Base-by-base conservation (phyloP, 2,888 invertebrate species). In the Argynnis bischoffii region DNA sequence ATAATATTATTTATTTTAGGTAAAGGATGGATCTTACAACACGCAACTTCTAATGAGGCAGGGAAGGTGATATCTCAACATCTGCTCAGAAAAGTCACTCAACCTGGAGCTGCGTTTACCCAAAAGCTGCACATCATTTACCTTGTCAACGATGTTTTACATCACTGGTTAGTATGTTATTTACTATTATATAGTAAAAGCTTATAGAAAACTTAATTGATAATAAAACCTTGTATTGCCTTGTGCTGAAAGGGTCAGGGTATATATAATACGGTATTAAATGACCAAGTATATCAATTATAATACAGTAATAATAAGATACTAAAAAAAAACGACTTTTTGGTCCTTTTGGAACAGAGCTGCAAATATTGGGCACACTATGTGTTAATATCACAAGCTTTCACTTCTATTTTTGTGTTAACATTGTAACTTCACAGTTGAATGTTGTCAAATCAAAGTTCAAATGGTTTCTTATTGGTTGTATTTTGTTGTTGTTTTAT, bases 111-210 rank as follows among this genome's bases (percentile, higher is more conserved):
- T 64, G 94, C 95, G 59, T 99, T 99, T 94, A 95, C 96, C 76
- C 96, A 98, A 91, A 97, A 98, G 89, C 95, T 99, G 69, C 99
- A 99, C 93, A 96, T 99, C 87, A 98, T 99, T 86, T 99, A 99
- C 94, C 95, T 99, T 82, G 97, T 99, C 80, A 99, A 99, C 93
- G 99, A 99, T 94, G 97, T 99, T 72, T 94, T 99, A 64, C 99
- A 99, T 91, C 99, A 99, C 92, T 98, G 98, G 97, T 98, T 95
- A 95, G 95, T 95, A 56, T 18, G 53, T 59, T 41, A 15, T 13
- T 31, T 66, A 51, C 16, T 46, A 72, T 64, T 69, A 60, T 48
- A 67, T 56, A 67, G 72, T 73, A 57, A 69, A 68, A 63, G 72
- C 65, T 69, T 60, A 48, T 46, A 53, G 69, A 55, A 63, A 21